Base-by-base conservation (phyloP, 2,888 invertebrate genomes). In the Drosophila aldrichi region DNA sequence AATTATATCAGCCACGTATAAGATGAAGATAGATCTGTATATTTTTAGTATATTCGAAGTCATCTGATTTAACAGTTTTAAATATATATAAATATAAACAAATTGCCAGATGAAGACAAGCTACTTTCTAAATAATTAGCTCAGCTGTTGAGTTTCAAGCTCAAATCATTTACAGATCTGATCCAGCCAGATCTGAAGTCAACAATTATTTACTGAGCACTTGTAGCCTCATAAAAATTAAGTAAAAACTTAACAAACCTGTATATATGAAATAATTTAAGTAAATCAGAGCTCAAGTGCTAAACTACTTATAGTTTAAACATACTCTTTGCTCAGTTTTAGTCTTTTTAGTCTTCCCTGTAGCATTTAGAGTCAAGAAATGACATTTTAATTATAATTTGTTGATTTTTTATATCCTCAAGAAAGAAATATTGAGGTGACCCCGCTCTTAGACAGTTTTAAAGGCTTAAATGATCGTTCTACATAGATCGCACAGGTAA, bases 311-410 rank as follows among this genome's bases (percentile, higher is more conserved):
- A 16, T 9, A 29, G n/a, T 29, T 25, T 46, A 4, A 46, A 46
- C 12, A 16, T 5, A 46, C 9, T 29, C 29, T 8, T 8, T 29
- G 29, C 8, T 29, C 9, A 29, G 25, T n/a, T 25, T 16, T 32
- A 32, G 32, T 8, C 8, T 29, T 12, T 32, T 12, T 8, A 4
- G 8, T 8, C 12, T 3, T 12, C 25, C 1, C 16, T 18, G 1
- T 7, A 32, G 8, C 49, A 14, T 44, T 44, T 44, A 22, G 8
- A 18, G 1, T 2, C 18, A 18, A 49, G 49, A 34, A 34, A 49
- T 49, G 14, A 18, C 32, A 49, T 49, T 48, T 49, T 20, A 49
- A 49, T 20, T 49, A 49, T 14, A 6, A n/a, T 20, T 43, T 20
- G 12, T 12, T 6, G 2, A 40, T 20, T 44, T 44, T 22, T 16